A percentile compares a stretch with the other conserved stretches of the same genome.
These are phyloP conservation scores for Lomographa bimaculata DNA, from an alignment of 2,888 invertebrate species.

Conservation along the genomic window DNA sequence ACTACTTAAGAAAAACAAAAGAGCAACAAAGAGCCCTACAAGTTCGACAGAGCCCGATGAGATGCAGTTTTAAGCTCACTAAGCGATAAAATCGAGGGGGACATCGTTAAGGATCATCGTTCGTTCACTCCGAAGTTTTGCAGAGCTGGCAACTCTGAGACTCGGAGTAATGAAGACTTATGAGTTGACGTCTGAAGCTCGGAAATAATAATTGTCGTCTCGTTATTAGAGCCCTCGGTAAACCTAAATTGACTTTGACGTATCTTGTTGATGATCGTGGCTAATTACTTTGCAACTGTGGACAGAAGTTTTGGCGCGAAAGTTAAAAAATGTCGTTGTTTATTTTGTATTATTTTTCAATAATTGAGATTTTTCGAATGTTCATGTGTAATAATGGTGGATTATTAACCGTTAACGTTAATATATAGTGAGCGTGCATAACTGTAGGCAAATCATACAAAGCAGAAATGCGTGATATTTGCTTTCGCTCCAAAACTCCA, in stretches of 20 bases:
- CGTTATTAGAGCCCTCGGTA: conserved; percentile 46
- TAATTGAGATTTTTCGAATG: too few relatives aligned
- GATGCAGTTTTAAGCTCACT: conserved; percentile 31
- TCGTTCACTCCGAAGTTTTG: conserved; percentile 57
- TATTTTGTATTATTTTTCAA: too few relatives aligned
- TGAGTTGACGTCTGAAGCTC: conserved; percentile 57
- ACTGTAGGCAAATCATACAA: too few relatives aligned
- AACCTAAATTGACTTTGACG: conserved; percentile 35
- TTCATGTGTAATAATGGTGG: too few relatives aligned
- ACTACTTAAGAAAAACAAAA: too few relatives aligned
- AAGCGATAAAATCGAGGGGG: conserved; percentile 32
- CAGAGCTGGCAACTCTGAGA: conserved; percentile 49
- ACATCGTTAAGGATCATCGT: conserved; percentile 35
- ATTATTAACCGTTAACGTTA: too few relatives aligned
- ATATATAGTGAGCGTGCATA: too few relatives aligned
- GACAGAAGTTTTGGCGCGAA: too few relatives aligned
- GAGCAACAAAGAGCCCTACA: conserved; percentile 13
- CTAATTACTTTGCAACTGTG: conserved; percentile 27
- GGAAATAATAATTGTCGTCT: conserved; percentile 68
- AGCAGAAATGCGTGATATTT: too few relatives aligned
- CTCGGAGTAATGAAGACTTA: conserved; percentile 82
- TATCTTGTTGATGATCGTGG: conserved; percentile 25
- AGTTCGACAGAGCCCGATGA: conserved; percentile 13
- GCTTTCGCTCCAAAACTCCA: too few relatives aligned
- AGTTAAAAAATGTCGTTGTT: too few relatives aligned